Conservation (phyloP, 2,113 vertebrate species). For the Cynoglossus semilaevis region DNA sequence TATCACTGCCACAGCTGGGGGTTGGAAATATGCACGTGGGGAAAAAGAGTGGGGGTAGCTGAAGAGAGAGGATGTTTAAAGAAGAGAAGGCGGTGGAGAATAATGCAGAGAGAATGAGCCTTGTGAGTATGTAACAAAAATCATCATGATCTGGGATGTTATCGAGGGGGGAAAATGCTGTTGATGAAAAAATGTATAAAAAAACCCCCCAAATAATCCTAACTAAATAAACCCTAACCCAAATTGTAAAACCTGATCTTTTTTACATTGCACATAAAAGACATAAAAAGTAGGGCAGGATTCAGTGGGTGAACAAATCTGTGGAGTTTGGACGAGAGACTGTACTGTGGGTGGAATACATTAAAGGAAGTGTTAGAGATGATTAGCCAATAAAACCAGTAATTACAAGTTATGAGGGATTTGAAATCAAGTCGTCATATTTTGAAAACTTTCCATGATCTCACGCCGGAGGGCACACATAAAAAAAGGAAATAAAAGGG, state of each 20-base stretch:
- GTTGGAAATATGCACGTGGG: slow-evolving; percentile 2
- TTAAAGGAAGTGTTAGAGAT: too few relatives aligned
- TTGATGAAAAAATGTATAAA: too few relatives aligned
- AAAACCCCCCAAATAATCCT: too few relatives aligned
- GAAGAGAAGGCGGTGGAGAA: neutral
- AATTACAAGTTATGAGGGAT: slow-evolving; percentile 1
- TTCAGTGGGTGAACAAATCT: too few relatives aligned
- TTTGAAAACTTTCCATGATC: neutral
- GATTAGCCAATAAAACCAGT: slow-evolving; percentile 8
- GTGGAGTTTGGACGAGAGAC: too few relatives aligned
- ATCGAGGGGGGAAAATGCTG: too few relatives aligned
- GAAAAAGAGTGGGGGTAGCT: slow-evolving; percentile 18
- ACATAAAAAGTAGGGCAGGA: too few relatives aligned
- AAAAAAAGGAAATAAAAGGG: neutral
- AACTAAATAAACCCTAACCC: too few relatives aligned
- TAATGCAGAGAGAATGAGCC: neutral
- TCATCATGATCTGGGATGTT: too few relatives aligned
- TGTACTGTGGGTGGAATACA: too few relatives aligned
- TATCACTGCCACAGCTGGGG: slow-evolving; percentile 49
- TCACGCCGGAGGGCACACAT: slow-evolving; percentile 1
- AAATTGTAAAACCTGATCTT: too few relatives aligned
- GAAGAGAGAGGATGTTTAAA: slow-evolving; percentile 15
- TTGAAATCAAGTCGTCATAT: slow-evolving; percentile 2
- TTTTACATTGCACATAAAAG: too few relatives aligned
- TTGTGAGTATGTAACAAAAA: neutral